phyloP scores from a whole-genome alignment of 1,140 invertebrate genomes.

The Diorhabda elongata region DNA sequence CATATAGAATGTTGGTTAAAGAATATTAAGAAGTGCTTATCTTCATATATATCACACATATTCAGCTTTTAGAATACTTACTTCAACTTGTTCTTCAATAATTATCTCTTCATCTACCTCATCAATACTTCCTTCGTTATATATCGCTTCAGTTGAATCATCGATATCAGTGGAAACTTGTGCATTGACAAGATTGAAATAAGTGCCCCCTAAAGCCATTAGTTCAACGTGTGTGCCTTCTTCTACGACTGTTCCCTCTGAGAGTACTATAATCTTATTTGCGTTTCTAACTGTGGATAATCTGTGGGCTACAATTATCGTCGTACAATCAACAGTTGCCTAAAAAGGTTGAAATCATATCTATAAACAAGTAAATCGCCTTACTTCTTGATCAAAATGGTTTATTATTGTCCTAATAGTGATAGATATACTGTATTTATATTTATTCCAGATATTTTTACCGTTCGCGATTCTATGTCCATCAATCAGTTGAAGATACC shows the following conservation, averaged over 20 bases:
- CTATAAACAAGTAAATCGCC: no score
- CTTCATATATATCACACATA: no score
- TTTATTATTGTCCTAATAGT: no score
- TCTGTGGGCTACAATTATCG: slow-evolving; percentile 82
- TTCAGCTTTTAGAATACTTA: not conserved
- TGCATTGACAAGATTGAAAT: slow-evolving; percentile 66
- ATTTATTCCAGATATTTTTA: no score
- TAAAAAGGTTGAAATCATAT: slow-evolving; percentile 21
- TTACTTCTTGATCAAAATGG: no score
- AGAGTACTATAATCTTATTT: slow-evolving; percentile 76
- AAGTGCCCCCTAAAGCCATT: slow-evolving; percentile 64
- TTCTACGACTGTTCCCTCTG: slow-evolving; percentile 69
- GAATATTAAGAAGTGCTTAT: no score
- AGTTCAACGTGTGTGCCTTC: slow-evolving; percentile 78
- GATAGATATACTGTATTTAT: no score
- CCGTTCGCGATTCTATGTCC: no score
- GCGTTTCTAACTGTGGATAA: slow-evolving; percentile 80
- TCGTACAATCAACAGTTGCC: slow-evolving; percentile 76
- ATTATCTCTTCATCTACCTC: not conserved
- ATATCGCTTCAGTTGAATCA: slow-evolving; percentile 40
- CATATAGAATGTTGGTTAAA: no score
- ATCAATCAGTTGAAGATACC: no score
- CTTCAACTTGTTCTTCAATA: not conserved
- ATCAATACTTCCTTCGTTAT: not conserved
- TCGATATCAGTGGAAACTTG: slow-evolving; percentile 44